phyloP scores from a whole-genome alignment of 2,113 vertebrate genomes.

The Arothron firmamentum region DNA sequence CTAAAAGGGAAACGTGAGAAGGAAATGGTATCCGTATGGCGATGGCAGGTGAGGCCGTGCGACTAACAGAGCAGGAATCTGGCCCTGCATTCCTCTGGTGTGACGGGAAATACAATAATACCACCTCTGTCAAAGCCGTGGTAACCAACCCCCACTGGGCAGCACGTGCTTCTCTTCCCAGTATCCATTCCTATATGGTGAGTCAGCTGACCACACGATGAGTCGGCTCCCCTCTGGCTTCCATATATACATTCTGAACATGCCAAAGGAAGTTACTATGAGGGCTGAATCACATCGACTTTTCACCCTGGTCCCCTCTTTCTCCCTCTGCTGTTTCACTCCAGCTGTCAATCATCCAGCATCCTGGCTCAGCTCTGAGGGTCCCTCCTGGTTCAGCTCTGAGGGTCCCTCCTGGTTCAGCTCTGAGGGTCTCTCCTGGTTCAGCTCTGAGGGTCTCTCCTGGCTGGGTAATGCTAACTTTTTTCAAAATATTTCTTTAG shows the following conservation, averaged over 20 bases:
- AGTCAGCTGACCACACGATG: constrained; percentile 60
- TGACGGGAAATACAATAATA: constrained; percentile 58
- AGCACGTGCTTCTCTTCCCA: constrained; percentile 41
- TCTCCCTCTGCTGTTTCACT: constrained; percentile 7
- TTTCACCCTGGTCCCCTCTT: constrained; percentile 2
- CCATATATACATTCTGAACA: constrained; percentile 32
- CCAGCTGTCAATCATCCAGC: constrained; percentile 14
- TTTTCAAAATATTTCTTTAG: no score
- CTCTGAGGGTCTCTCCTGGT: no score
- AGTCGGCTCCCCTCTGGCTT: constrained; percentile 34
- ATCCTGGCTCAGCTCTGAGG: background rate
- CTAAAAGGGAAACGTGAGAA: constrained; percentile 15
- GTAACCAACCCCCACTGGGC: background rate
- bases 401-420: no score
- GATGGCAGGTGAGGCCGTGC: constrained; percentile 57
- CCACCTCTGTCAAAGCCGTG: constrained; percentile 7
- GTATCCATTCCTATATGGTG: constrained; percentile 36
- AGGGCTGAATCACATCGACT: constrained; percentile 44
- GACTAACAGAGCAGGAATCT: constrained; percentile 56
- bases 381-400: background rate
- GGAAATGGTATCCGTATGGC: constrained; percentile 57
- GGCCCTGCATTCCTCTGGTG: constrained; percentile 42
- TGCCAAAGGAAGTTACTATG: constrained; percentile 39
- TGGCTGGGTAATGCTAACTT: no score
- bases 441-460: no score